Conservation (phyloP, 2,113 vertebrate species). For the Fukomys damarensis region DNA sequence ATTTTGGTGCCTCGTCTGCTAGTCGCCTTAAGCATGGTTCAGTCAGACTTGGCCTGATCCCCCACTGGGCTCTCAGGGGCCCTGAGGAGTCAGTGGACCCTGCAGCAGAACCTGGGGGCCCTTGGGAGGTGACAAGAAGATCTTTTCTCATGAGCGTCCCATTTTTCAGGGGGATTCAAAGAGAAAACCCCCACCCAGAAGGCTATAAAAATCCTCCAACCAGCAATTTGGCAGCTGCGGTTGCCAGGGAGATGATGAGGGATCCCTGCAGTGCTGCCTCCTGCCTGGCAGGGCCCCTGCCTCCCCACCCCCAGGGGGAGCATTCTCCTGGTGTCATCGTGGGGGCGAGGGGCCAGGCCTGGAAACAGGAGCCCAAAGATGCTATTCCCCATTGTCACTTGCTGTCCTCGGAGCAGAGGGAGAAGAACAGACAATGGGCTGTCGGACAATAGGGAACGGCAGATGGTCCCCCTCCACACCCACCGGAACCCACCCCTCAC, state of each 20-base stretch:
- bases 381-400: conserved; percentile 71
- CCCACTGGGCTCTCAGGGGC: background rate
- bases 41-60: background rate
- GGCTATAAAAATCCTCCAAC: conserved; percentile 65
- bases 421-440: conserved; percentile 58
- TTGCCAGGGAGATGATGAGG: conserved; percentile 87
- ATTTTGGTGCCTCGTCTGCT: conserved; percentile 30
- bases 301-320: conserved; percentile 70
- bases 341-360: conserved; percentile 40
- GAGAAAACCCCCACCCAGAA: conserved; percentile 55
- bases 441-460: conserved; percentile 63
- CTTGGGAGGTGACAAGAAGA: background rate
- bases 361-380: conserved; percentile 74
- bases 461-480: conserved; percentile 68
- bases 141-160: background rate
- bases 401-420: conserved; percentile 68
- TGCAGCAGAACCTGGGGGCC: background rate
- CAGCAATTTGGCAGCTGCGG: conserved; percentile 76
- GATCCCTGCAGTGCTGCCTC: conserved; percentile 43
- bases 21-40: background rate
- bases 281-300: conserved; percentile 61
- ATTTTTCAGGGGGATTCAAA: background rate
- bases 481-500: background rate
- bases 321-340: conserved; percentile 69
- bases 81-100: background rate